Evolutionary conservation across 2,797 vertebrate species (phyloP).

Genomic region (Nyctibius grandis): DNA sequence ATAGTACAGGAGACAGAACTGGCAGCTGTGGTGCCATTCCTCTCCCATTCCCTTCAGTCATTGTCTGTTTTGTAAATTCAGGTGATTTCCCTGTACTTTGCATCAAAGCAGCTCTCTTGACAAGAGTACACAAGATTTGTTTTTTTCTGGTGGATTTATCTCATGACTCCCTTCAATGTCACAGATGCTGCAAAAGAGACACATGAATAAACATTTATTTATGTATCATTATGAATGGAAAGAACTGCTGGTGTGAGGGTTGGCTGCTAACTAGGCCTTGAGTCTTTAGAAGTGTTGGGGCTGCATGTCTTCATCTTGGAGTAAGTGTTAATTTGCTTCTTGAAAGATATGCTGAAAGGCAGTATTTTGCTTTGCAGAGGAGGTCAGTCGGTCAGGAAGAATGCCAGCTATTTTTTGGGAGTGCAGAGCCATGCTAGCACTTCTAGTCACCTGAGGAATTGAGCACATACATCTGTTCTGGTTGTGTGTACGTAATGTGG

Average conservation of each 20-base stretch:
- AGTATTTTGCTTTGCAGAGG: not conserved
- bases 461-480: not conserved
- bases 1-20: not conserved
- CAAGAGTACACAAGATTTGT: not conserved
- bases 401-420: not conserved
- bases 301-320: not conserved
- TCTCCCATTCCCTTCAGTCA: not conserved
- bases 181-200: not conserved
- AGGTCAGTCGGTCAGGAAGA: not conserved
- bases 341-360: not conserved
- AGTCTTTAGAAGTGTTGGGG: not conserved
- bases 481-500: fast-evolving
- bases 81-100: not conserved
- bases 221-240: not conserved
- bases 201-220: not conserved
- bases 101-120: not conserved
- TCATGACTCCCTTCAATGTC: not conserved
- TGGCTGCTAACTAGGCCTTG: not conserved
- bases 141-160: not conserved
- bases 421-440: not conserved
- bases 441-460: not conserved
- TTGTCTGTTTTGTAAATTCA: not conserved
- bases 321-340: not conserved
- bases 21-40: not conserved
- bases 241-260: not conserved